Evolutionary conservation across 2,113 vertebrate genomes (phyloP), one percentile per base, ranked within the genome.

Genomic region (Pygoscelis antarcticus): DNA sequence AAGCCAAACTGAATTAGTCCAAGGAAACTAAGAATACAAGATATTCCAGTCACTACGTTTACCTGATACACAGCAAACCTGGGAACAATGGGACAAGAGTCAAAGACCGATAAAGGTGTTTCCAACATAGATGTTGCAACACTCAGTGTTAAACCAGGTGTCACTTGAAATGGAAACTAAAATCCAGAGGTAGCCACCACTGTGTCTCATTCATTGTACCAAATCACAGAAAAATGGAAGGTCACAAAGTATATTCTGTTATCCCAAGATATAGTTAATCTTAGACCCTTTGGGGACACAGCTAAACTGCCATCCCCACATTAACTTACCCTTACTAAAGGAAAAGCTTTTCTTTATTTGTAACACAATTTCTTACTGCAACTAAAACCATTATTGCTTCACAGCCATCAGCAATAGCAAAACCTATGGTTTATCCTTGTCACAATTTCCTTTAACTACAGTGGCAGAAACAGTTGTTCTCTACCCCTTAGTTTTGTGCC

Each of bases 71-170:
- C 10, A 30, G 16, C 25, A 69, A 87, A 78, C 46, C 42, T 58
- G 32, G 11, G 19, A 52, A 82, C 92, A 90, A 77, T 2, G 3
- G 16, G 32, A 60, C 23, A 40, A 52, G 26, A 72, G 34, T 55
- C 27, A 80, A 76, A 70, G 32, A n/a, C 44, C 46, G 16, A 76
- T 47, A 58, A 79, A 79, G n/a, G 44, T 44, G 42, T 78, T 87
- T 74, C 23, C 52, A 49, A n/a, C 18, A 64, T 5, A 71, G 27
- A 49, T 21, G n/a, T 26, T 51, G 52, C 42, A 65, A 68, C 10
- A 32, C 27, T 66, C 29, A 19, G 19, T 2, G 6, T n/a, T 44
- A 85, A 83, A 60, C 15, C 3, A 18, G 0, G 0, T 4, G 8
- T 4, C 5, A 1, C 49, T n/a, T 83, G 32, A 88, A 92, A 82